These are phyloP conservation scores for Nipponia nippon DNA, from an alignment of 2,113 vertebrate species.

Conservation along the genomic window DNA sequence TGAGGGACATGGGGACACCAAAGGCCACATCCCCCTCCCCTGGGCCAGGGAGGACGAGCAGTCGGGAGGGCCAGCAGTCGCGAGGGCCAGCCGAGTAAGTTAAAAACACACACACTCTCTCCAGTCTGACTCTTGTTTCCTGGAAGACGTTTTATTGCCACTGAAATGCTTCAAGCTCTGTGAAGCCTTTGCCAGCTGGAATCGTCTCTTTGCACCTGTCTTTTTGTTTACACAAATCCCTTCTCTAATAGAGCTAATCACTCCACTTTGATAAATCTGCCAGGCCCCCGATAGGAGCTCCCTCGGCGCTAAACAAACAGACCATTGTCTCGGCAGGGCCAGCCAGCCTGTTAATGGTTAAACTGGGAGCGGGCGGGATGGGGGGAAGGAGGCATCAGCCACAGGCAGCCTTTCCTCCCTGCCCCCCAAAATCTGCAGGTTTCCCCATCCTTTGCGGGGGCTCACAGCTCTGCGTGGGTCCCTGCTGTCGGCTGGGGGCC, in stretches of 20 bases:
- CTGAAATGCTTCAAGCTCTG: slow-evolving; percentile 66
- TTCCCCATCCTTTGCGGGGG: neutral
- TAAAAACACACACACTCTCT: neutral
- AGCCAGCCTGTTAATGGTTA: slow-evolving; percentile 79
- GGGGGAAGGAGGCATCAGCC: neutral
- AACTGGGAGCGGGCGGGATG: slow-evolving; percentile 16
- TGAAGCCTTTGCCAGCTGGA: slow-evolving; percentile 77
- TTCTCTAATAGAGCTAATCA: slow-evolving; percentile 86
- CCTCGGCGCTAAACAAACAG: slow-evolving; percentile 71
- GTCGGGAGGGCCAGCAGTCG: accelerated
- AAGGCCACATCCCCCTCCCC: neutral
- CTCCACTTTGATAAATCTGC: slow-evolving; percentile 83
- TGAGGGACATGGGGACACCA: neutral
- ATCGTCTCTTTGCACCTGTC: slow-evolving; percentile 82
- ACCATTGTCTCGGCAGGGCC: slow-evolving; percentile 65
- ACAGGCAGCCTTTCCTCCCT: neutral
- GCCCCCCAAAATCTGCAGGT: neutral
- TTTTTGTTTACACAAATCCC: slow-evolving; percentile 88
- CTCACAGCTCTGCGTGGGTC: neutral
- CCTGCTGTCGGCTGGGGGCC: neutral
- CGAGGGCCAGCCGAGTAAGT: neutral
- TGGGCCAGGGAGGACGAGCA: neutral
- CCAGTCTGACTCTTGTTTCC: slow-evolving; percentile 38
- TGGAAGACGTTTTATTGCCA: slow-evolving; percentile 75
- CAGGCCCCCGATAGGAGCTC: slow-evolving; percentile 73